A percentile compares a stretch with the other conserved stretches of the same genome.
phyloP scores from a whole-genome alignment of 2,113 vertebrate species.

The Charadrius vociferus region DNA sequence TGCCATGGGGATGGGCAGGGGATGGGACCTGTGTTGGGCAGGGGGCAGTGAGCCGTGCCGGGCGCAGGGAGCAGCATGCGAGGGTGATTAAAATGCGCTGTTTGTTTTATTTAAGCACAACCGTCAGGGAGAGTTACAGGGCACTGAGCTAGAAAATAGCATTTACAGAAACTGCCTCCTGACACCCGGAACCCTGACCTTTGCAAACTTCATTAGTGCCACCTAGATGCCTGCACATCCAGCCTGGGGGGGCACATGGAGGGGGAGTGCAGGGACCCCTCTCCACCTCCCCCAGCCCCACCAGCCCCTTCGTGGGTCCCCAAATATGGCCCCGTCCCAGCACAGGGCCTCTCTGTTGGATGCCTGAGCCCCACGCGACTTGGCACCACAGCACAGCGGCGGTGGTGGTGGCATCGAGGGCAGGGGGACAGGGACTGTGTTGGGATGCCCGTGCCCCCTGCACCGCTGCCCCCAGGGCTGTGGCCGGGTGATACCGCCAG shows the following conservation, averaged over 20 bases:
- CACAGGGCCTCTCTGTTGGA: fast-evolving
- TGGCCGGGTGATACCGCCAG: background rate
- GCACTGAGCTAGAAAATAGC: slow-evolving; percentile 85
- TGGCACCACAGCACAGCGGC: fast-evolving
- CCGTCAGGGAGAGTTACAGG: slow-evolving; percentile 72
- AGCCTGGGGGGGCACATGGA: fast-evolving
- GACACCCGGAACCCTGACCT: slow-evolving; percentile 67
- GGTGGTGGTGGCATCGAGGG: background rate
- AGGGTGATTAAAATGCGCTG: slow-evolving; percentile 71
- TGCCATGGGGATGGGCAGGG: fast-evolving
- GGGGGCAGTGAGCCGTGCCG: fast-evolving
- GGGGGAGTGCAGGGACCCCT: background rate
- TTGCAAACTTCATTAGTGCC: slow-evolving; percentile 67
- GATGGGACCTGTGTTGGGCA: fast-evolving
- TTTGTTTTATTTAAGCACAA: slow-evolving; percentile 71
- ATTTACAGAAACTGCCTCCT: slow-evolving; percentile 74
- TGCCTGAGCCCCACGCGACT: fast-evolving
- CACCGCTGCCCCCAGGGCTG: background rate
- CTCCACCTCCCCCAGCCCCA: no score
- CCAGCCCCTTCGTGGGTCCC: background rate
- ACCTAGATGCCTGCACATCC: fast-evolving
- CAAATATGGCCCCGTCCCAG: fast-evolving
- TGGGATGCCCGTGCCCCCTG: fast-evolving
- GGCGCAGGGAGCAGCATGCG: background rate
- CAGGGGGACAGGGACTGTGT: fast-evolving